phyloP scores from a whole-genome alignment of 2,797 vertebrate species.

The Phylloscopus collybita region DNA sequence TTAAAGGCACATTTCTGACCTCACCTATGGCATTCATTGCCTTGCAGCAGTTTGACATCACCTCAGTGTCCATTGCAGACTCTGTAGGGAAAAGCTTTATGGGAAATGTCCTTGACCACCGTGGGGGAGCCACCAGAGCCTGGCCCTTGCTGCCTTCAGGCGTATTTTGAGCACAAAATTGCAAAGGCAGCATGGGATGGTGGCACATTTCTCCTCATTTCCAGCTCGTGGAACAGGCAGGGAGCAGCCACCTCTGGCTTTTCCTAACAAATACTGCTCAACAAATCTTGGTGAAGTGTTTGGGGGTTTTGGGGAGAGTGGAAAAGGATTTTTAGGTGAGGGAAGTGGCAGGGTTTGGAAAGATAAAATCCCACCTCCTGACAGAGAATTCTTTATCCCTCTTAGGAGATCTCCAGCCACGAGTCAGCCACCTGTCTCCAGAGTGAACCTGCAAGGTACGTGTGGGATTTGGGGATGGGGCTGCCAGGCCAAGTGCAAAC shows the following conservation, averaged over 20 bases:
- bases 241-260: neutral
- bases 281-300: neutral
- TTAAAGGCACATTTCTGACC: neutral
- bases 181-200: neutral
- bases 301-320: neutral
- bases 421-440: conserved; percentile 86
- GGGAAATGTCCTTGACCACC: neutral
- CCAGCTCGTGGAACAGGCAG: neutral
- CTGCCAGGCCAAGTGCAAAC: neutral
- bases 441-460: conserved; percentile 91
- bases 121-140: neutral
- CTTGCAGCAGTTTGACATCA: neutral
- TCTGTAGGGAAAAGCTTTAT: neutral
- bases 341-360: neutral
- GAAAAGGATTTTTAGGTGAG: neutral
- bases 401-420: conserved; percentile 90
- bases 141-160: neutral
- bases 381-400: conserved; percentile 36
- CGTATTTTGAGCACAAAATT: neutral
- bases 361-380: neutral
- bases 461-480: neutral
- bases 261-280: neutral
- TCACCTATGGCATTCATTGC: neutral
- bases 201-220: neutral
- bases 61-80: neutral